Conservation (phyloP, 2,888 invertebrate species). For the Trisateles emortualis region DNA sequence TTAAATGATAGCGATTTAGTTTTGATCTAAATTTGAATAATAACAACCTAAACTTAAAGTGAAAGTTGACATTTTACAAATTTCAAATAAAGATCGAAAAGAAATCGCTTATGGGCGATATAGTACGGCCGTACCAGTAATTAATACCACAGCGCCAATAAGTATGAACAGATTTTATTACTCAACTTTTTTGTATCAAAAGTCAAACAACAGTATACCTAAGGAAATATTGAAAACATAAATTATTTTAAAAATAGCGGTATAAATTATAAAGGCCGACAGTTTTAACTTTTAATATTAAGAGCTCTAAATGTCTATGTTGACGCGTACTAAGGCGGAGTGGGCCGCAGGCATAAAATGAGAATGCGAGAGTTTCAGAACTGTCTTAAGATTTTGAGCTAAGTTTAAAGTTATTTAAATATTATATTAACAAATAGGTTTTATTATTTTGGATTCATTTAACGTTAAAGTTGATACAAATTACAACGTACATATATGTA, state of each 20-base stretch:
- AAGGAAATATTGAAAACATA: background rate
- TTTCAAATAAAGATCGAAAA: too few relatives aligned
- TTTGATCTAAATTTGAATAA: too few relatives aligned
- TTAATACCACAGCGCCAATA: too few relatives aligned
- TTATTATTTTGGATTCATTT: slow-evolving; percentile 1
- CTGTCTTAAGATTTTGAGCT: slow-evolving; percentile 17
- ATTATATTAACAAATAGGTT: slow-evolving; percentile 10
- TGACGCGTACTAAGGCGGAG: background rate
- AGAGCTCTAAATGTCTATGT: slow-evolving; percentile 18
- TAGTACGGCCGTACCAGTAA: too few relatives aligned
- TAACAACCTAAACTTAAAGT: too few relatives aligned
- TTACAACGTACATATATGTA: too few relatives aligned
- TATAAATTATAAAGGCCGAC: slow-evolving; percentile 16
- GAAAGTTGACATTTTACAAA: too few relatives aligned
- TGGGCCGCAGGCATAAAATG: slow-evolving; percentile 21
- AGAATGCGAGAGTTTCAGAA: slow-evolving; percentile 30
- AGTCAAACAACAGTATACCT: background rate
- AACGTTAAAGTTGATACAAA: too few relatives aligned
- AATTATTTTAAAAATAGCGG: background rate
- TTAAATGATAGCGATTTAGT: too few relatives aligned
- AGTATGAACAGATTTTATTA: too few relatives aligned
- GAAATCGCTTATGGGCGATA: too few relatives aligned
- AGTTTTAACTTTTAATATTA: slow-evolving; percentile 27
- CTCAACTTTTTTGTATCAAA: too few relatives aligned
- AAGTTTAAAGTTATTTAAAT: slow-evolving; percentile 1